Evolutionary conservation across 2,113 vertebrate genomes (phyloP).

Genomic region (Epinephelus cyanopodus): DNA sequence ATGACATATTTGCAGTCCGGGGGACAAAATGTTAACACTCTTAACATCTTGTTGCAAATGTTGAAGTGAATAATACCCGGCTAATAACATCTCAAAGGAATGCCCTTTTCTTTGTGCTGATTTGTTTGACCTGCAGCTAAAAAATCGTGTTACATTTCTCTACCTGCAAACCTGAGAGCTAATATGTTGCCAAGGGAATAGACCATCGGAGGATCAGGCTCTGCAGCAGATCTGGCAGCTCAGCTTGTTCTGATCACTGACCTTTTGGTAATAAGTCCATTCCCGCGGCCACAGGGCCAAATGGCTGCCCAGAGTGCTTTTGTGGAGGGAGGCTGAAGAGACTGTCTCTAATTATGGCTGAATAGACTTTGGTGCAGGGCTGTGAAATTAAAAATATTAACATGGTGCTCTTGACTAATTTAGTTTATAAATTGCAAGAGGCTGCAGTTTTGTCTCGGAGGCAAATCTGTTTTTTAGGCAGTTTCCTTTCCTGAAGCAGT

Average conservation of each 20-base stretch:
- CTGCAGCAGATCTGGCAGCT: conserved; percentile 34
- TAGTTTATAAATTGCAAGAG: conserved; percentile 47
- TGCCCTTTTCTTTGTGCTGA: conserved; percentile 19
- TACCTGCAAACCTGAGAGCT: conserved; percentile 41
- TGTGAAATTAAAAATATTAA: conserved; percentile 60
- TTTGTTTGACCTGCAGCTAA: conserved; percentile 17
- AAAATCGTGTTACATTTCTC: conserved; percentile 5
- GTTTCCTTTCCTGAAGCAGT: conserved; percentile 33
- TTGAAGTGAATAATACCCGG: conserved; percentile 31
- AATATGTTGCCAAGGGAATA: conserved; percentile 32
- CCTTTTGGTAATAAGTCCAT: conserved; percentile 65
- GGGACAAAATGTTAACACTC: conserved; percentile 44
- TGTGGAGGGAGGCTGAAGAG: conserved; percentile 12
- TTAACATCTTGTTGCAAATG: conserved; percentile 26
- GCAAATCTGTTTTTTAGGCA: conserved; percentile 38
- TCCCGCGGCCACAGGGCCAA: conserved; percentile 47
- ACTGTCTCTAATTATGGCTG: conserved; percentile 49
- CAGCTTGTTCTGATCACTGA: conserved; percentile 56
- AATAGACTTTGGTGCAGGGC: conserved; percentile 30
- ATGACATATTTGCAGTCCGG: conserved; percentile 49
- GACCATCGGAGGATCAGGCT: conserved; percentile 6
- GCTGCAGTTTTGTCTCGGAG: conserved; percentile 55
- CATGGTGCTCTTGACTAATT: conserved; percentile 47
- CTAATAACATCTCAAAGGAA: conserved; percentile 20
- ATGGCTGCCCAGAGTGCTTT: conserved; percentile 57